Evolutionary conservation across 2,797 vertebrate species (phyloP), one percentile per base, ranked within the genome.

Genomic region (Cheirogaleus major): DNA sequence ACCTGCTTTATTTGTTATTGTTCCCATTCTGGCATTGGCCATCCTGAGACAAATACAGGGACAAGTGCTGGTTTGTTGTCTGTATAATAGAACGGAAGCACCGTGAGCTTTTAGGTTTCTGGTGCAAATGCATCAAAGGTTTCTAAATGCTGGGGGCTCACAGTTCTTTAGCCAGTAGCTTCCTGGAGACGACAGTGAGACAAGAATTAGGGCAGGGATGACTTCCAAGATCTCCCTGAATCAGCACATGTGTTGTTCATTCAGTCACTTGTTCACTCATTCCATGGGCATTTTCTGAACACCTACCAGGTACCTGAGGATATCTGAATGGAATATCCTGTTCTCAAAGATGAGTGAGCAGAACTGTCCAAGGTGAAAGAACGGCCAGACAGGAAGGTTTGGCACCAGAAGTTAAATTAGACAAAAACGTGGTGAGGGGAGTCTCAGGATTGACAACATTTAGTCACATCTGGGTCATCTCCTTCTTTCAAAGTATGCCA

Each of bases 201-300:
- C 38, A 13, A 15, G 55, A 89, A 32, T 3, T 27, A 4, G 13
- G 41, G 6, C 65, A 67, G 17, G 4, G 13, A 11, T 1, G 4
- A 32, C 4, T 55, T 18, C 30, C 3, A 25, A 41, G 38, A 32
- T 61, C 4, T 10, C 38, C 2, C 4, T 4, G 15, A 52, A 17
- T 83, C 11, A 20, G 12, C 11, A 10, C 5, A 0, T 1, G 1
- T 11, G 18, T 22, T 57, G 8, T 38, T 48, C 41, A 17, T 11
- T 75, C 52, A 52, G 1, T 11, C 27, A 7, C 15, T 17, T 50
- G 7, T 22, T 80, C 6, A 6, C 0, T 23, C 11, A 20, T 27
- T 38, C 12, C 2, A 7, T 0, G 0, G 55, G 14, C n/a, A 45
- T 20, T 65, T 92, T 35, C 30, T 25, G 18, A 65, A 22, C 30